Percentiles rank a stretch among this genome's conserved stretches.
Conservation (phyloP, 2,888 invertebrate species). For the Stomorhina lunata region DNA sequence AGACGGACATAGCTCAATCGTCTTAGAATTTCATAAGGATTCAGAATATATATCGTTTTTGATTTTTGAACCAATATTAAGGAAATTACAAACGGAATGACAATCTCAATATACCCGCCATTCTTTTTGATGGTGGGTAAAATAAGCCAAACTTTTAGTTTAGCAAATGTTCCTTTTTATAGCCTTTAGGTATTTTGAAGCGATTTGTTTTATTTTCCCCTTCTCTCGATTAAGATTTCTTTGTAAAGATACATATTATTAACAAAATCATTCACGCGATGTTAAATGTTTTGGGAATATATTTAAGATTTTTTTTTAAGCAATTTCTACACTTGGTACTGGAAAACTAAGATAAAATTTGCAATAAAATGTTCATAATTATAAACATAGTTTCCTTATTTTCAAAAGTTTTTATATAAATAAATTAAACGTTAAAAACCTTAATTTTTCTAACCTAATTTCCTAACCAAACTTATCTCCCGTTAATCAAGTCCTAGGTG, state of each 20-base stretch:
- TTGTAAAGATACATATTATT: slow-evolving; percentile 67
- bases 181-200: slow-evolving; percentile 51
- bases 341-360: too few species aligned
- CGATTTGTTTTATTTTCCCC: slow-evolving; percentile 15
- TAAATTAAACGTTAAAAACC: too few species aligned
- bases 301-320: slow-evolving; percentile 15
- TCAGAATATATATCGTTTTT: too few species aligned
- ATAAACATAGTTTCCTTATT: not conserved
- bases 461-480: too few species aligned
- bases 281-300: slow-evolving; percentile 48
- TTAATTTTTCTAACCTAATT: too few species aligned
- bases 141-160: slow-evolving; percentile 30
- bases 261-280: slow-evolving; percentile 68
- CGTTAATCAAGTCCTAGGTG: not conserved
- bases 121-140: too few species aligned
- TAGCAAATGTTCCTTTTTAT: slow-evolving; percentile 54
- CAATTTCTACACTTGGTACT: slow-evolving; percentile 11
- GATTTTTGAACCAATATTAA: too few species aligned
- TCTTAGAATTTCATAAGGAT: too few species aligned
- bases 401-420: not conserved
- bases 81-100: too few species aligned
- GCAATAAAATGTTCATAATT: too few species aligned
- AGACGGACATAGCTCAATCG: too few species aligned
- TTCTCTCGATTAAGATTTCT: slow-evolving; percentile 57
- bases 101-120: too few species aligned